phyloP scores from a whole-genome alignment of 2,113 vertebrate genomes.

The Barbus barbus region DNA sequence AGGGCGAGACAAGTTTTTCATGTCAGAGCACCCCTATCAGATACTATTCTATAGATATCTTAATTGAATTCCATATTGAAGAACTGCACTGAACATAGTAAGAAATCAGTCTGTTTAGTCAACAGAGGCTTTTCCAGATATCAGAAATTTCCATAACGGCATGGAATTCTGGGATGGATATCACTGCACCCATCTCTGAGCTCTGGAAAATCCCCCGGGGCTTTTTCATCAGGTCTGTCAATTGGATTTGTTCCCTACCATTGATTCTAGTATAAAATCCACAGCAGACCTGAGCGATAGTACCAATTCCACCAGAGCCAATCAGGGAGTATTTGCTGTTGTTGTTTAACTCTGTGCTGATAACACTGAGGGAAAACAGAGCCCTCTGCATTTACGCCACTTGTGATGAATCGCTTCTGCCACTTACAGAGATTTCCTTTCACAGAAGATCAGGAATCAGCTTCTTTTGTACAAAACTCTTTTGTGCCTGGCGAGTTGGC shows the following conservation, averaged over 20 bases:
- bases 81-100: background rate
- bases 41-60: too few species aligned
- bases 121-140: background rate
- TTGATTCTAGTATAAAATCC: slow-evolving; percentile 26
- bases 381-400: background rate
- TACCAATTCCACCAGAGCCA: slow-evolving; percentile 21
- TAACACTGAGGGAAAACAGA: slow-evolving; percentile 15
- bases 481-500: background rate
- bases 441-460: slow-evolving; percentile 25
- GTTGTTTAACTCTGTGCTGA: slow-evolving; percentile 20
- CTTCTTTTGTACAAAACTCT: slow-evolving; percentile 23
- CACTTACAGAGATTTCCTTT: slow-evolving; percentile 29
- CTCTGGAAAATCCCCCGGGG: slow-evolving; percentile 19
- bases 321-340: slow-evolving; percentile 17
- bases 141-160: slow-evolving; percentile 9
- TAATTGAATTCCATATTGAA: background rate
- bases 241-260: slow-evolving; percentile 17
- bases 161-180: slow-evolving; percentile 20
- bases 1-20: background rate
- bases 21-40: background rate
- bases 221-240: background rate
- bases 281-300: slow-evolving; percentile 14
- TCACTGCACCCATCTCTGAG: background rate
- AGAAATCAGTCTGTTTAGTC: background rate
- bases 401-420: slow-evolving; percentile 22